phyloP scores from a whole-genome alignment of 1,140 invertebrate genomes.

The Brachionus rubens region DNA sequence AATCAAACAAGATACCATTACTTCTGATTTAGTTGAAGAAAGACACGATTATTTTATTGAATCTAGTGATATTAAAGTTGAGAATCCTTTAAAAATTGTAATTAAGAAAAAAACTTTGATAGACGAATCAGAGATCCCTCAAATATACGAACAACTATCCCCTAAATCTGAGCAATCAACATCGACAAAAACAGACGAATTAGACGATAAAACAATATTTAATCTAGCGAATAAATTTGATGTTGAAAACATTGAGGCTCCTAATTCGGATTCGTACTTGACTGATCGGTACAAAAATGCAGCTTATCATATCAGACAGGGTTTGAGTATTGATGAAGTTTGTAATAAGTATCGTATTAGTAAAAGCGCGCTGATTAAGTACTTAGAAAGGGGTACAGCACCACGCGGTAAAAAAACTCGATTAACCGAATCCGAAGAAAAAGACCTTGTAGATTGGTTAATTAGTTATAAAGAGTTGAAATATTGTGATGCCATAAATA shows the following conservation, averaged over 20 bases:
- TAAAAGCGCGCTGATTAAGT: constrained; percentile 8
- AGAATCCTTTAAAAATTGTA: constrained; percentile 4
- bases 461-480: constrained; percentile 25
- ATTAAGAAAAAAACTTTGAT: constrained; percentile 8
- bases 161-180: constrained; percentile 3
- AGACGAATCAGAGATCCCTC: not conserved
- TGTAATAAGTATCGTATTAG: constrained; percentile 40
- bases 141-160: not conserved
- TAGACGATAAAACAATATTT: constrained; percentile 15
- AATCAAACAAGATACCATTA: not conserved
- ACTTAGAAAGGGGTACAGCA: constrained; percentile 30
- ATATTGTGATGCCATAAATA: constrained; percentile 38
- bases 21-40: not conserved
- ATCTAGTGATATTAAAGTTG: not conserved
- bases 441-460: constrained; percentile 31
- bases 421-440: constrained; percentile 30
- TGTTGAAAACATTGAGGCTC: not conserved
- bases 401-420: constrained; percentile 27
- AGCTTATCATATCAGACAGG: constrained; percentile 33
- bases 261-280: constrained; percentile 19
- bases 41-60: constrained; percentile 11
- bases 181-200: constrained; percentile 15
- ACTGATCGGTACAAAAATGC: constrained; percentile 37
- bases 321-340: constrained; percentile 27
- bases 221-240: constrained; percentile 13